Evolutionary conservation across 2,797 vertebrate genomes (phyloP).

Genomic region (Halcyon chelicuti): DNA sequence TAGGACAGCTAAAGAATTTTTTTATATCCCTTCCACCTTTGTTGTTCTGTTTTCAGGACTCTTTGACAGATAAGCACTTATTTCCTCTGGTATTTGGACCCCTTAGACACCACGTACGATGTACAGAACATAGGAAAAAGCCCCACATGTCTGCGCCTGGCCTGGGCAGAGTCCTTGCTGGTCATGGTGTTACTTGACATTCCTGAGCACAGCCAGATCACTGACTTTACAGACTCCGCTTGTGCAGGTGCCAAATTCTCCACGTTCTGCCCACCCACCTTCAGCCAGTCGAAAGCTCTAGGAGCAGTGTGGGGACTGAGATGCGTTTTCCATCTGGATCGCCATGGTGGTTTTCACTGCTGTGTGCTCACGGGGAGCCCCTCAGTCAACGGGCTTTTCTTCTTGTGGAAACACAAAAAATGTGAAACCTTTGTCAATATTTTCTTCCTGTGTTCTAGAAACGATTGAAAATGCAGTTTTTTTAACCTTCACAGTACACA

Average conservation of each 20-base stretch:
- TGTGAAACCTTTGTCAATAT: background rate
- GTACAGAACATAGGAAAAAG: constrained; percentile 52
- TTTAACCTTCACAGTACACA: background rate
- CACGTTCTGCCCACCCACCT: constrained; percentile 49
- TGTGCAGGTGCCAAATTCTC: constrained; percentile 43
- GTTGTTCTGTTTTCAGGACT: constrained; percentile 78
- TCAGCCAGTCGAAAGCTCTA: constrained; percentile 23
- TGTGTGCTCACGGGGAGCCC: background rate
- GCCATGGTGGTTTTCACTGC: background rate
- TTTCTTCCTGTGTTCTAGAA: constrained; percentile 26
- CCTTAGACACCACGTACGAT: constrained; percentile 47
- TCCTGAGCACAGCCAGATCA: constrained; percentile 20
- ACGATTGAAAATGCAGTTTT: background rate
- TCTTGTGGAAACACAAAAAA: background rate
- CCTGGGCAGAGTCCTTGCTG: constrained; percentile 25
- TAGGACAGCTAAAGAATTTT: constrained; percentile 75
- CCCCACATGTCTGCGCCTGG: background rate
- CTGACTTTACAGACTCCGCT: constrained; percentile 43
- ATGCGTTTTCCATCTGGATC: constrained; percentile 49
- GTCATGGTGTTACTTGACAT: constrained; percentile 24
- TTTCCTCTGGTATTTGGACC: constrained; percentile 61
- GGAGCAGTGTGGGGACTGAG: background rate
- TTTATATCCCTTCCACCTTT: constrained; percentile 70
- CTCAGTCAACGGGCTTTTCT: background rate
- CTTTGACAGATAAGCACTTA: constrained; percentile 77